Conservation (phyloP, 2,888 invertebrate genomes). For the Pycnomerus fuliginosus region DNA sequence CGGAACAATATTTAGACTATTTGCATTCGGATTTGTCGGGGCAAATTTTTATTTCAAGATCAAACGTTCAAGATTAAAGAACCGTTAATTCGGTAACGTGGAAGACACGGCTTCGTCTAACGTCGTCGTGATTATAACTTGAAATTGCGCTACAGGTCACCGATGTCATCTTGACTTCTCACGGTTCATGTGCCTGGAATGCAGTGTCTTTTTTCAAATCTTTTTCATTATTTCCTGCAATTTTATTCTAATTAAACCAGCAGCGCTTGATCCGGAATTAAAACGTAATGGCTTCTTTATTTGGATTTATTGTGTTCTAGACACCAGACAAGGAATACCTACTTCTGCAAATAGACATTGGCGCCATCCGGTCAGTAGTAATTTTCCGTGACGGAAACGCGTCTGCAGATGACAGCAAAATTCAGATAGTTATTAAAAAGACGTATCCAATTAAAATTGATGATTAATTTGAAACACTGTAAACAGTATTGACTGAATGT, state of each 20-base stretch:
- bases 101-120: slow-evolving; percentile 20
- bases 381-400: slow-evolving; percentile 1
- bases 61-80: slow-evolving; percentile 24
- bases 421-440: slow-evolving; percentile 16
- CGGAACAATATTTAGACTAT: background rate
- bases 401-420: slow-evolving; percentile 12
- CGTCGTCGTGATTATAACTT: slow-evolving; percentile 19
- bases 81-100: slow-evolving; percentile 24
- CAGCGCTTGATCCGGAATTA: too few relatives aligned
- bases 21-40: slow-evolving; percentile 3
- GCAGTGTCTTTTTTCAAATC: too few relatives aligned
- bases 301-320: too few relatives aligned
- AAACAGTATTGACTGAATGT: slow-evolving; percentile 29
- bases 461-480: slow-evolving; percentile 27
- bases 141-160: slow-evolving; percentile 22
- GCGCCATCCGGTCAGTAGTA: background rate
- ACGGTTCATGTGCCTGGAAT: slow-evolving; percentile 15
- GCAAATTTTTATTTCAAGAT: slow-evolving; percentile 16
- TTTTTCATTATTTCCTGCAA: too few relatives aligned
- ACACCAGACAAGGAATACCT: too few relatives aligned
- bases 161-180: slow-evolving; percentile 15
- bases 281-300: too few relatives aligned
- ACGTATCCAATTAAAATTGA: slow-evolving; percentile 19
- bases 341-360: too few relatives aligned
- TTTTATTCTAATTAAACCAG: too few relatives aligned